Evolutionary conservation across 2,888 invertebrate species (phyloP).

Genomic region (Rhagium mordax): DNA sequence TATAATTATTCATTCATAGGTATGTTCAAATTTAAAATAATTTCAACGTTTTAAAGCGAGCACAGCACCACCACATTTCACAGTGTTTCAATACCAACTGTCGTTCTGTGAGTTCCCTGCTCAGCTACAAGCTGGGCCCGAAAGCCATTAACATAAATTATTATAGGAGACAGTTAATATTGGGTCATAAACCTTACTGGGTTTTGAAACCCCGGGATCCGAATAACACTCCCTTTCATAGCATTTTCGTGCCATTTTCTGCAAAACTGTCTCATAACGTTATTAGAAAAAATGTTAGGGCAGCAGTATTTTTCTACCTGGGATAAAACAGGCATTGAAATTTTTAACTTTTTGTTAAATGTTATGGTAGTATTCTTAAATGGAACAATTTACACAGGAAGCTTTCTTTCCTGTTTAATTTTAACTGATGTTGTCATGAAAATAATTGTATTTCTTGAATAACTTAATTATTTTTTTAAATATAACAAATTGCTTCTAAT

Average conservation of each 20-base stretch:
- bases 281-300: slow-evolving; percentile 5
- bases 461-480: background rate
- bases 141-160: slow-evolving; percentile 74
- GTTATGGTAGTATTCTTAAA: background rate
- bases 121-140: slow-evolving; percentile 59
- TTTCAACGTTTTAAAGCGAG: slow-evolving; percentile 32
- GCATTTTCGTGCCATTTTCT: slow-evolving; percentile 46
- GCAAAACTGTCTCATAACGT: slow-evolving; percentile 27
- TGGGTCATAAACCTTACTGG: slow-evolving; percentile 70
- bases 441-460: slow-evolving; percentile 3
- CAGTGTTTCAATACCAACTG: slow-evolving; percentile 67
- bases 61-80: slow-evolving; percentile 64
- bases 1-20: background rate
- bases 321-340: background rate
- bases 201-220: slow-evolving; percentile 54
- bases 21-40: slow-evolving; percentile 24
- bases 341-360: slow-evolving; percentile 2
- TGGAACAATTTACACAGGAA: slow-evolving; percentile 8
- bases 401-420: slow-evolving; percentile 12
- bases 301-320: slow-evolving; percentile 16
- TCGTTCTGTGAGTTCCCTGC: slow-evolving; percentile 65
- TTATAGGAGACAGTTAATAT: slow-evolving; percentile 76
- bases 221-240: slow-evolving; percentile 46
- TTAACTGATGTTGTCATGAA: background rate
- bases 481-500: background rate